Percentiles rank a stretch among this genome's conserved stretches.
Evolutionary conservation across 2,888 invertebrate genomes (phyloP).

Genomic region (Physocephala rufipes): DNA sequence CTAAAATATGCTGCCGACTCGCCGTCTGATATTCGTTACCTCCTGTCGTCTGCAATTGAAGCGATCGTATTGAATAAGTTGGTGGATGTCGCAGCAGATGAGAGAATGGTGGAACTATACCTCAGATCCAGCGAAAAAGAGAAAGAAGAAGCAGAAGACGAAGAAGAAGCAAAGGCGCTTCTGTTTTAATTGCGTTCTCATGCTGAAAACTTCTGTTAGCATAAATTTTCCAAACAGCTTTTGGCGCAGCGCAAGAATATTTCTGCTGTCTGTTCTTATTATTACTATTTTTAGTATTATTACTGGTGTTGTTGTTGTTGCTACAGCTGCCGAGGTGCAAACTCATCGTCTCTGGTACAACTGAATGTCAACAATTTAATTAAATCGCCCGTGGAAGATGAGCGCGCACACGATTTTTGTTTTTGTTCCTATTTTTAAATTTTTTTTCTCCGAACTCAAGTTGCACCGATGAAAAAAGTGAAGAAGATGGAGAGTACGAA

Average conservation of each 20-base stretch:
- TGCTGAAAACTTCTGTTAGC: conserved; percentile 21
- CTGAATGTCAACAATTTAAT: conserved; percentile 54
- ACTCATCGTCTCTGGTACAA: conserved; percentile 22
- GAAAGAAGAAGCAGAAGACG: too few species aligned
- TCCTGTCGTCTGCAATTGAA: not conserved
- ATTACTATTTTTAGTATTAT: not conserved
- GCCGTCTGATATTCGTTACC: not conserved
- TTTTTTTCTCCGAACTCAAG: not conserved
- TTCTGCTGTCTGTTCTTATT: too few species aligned
- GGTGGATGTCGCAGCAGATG: too few species aligned
- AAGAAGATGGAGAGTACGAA: not conserved
- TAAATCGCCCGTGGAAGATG: conserved; percentile 54
- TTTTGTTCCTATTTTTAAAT: not conserved
- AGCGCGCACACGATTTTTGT: conserved; percentile 13
- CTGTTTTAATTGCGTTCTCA: conserved; percentile 33
- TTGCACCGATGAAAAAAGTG: not conserved
- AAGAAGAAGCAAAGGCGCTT: conserved; percentile 24
- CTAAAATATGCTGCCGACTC: too few species aligned
- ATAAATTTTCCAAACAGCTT: conserved; percentile 24
- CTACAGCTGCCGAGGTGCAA: not conserved
- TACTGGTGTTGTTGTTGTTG: conserved; percentile 2
- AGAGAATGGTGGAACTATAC: too few species aligned
- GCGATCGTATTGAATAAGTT: not conserved
- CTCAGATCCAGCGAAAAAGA: too few species aligned
- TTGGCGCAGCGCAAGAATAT: not conserved